Evolutionary conservation across 2,797 vertebrate genomes (phyloP).

Genomic region (Catharus ustulatus): DNA sequence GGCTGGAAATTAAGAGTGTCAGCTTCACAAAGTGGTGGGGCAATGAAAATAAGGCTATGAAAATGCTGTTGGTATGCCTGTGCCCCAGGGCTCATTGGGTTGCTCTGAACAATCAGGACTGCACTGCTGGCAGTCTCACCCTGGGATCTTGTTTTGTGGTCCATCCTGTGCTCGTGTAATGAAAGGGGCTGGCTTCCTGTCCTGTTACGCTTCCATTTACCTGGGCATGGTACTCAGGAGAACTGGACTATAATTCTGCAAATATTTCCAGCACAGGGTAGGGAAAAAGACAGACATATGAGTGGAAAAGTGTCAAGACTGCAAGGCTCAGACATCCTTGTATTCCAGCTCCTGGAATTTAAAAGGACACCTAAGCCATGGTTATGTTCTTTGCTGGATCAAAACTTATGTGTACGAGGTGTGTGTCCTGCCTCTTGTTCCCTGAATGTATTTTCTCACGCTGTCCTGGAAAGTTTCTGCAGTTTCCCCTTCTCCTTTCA

Average conservation of each 20-base stretch:
- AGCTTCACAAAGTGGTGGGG: background rate
- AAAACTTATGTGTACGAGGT: fast-evolving
- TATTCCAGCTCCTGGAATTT: background rate
- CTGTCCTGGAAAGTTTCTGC: background rate
- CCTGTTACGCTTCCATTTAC: background rate
- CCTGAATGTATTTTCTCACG: background rate
- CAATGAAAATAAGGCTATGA: background rate
- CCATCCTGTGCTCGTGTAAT: background rate
- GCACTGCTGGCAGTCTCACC: background rate
- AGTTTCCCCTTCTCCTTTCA: background rate
- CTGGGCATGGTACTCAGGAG: background rate
- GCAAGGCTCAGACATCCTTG: background rate
- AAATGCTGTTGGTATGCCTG: background rate
- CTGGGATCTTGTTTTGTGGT: background rate
- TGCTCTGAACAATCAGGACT: background rate
- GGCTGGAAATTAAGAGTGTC: background rate
- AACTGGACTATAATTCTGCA: background rate
- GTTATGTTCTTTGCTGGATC: background rate
- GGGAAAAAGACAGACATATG: background rate
- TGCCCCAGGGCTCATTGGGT: background rate
- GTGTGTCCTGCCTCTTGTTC: background rate
- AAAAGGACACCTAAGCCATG: background rate
- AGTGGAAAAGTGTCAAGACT: background rate
- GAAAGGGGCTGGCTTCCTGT: background rate
- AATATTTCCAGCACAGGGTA: background rate